Percentiles rank a stretch among this genome's conserved stretches.
These are phyloP conservation scores for Vidua macroura DNA, from an alignment of 2,113 vertebrate genomes.

Conservation along the genomic window DNA sequence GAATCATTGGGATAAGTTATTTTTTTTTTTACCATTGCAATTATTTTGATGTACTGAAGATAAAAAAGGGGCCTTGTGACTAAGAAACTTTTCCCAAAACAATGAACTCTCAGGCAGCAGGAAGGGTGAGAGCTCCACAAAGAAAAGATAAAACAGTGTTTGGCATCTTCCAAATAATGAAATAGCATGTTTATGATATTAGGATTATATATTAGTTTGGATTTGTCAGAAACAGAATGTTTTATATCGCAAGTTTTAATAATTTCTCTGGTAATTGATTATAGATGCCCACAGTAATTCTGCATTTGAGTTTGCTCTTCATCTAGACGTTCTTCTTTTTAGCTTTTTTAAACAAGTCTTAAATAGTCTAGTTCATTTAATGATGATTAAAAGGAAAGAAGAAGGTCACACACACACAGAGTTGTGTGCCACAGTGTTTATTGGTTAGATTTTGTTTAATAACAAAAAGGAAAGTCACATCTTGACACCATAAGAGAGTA, in stretches of 20 bases:
- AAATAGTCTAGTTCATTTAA: neutral
- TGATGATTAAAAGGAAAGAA: neutral
- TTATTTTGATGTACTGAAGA: neutral
- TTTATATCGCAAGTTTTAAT: neutral
- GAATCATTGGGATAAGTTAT: neutral
- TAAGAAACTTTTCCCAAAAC: neutral
- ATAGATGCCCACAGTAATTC: neutral
- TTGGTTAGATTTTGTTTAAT: neutral
- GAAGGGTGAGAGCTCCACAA: neutral
- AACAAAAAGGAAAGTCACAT: neutral
- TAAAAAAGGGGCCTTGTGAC: neutral
- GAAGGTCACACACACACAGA: neutral
- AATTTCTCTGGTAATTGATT: neutral
- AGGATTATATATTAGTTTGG: neutral
- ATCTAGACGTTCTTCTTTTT: neutral
- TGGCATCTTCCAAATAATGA: neutral
- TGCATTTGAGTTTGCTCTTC: neutral
- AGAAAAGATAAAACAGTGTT: neutral
- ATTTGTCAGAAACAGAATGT: neutral
- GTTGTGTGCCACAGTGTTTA: rapidly evolving
- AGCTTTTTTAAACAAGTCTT: neutral
- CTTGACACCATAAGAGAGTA: neutral
- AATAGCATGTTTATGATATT: neutral
- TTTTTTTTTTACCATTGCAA: neutral
- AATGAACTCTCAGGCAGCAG: neutral